Conservation (phyloP, 2,113 vertebrate species). For the Echinops telfairi region DNA sequence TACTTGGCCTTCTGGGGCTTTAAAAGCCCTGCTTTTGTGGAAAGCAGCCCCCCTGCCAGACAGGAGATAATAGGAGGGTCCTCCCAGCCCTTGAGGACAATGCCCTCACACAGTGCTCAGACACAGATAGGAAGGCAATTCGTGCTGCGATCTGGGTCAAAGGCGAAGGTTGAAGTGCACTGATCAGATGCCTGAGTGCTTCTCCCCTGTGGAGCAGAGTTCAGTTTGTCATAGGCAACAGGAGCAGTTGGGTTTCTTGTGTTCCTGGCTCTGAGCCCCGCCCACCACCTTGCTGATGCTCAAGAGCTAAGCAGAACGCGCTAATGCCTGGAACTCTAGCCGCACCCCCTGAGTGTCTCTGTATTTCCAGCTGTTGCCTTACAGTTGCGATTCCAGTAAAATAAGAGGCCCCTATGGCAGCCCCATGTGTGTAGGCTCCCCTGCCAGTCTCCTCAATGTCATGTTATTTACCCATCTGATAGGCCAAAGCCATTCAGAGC, state of each 20-base stretch:
- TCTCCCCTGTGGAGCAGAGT: neutral
- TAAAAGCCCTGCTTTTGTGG: neutral
- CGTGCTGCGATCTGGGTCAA: constrained; percentile 18
- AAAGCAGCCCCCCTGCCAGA: neutral
- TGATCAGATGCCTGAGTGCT: neutral
- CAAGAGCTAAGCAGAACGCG: neutral
- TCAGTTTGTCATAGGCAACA: neutral
- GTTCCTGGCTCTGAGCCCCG: neutral
- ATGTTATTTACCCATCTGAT: neutral
- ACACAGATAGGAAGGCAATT: neutral
- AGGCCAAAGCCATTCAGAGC: neutral
- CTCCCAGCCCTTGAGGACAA: neutral
- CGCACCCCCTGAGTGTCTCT: constrained; percentile 1
- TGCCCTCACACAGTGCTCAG: neutral
- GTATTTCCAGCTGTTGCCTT: constrained; percentile 10
- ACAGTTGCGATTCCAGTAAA: neutral
- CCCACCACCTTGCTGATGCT: neutral
- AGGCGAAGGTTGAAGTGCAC: constrained; percentile 10
- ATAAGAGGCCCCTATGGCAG: neutral
- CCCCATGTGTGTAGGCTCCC: neutral
- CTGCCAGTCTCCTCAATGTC: constrained; percentile 7
- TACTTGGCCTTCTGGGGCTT: neutral
- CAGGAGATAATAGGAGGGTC: neutral
- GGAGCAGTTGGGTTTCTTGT: neutral
- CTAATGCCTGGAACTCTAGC: neutral